Conservation (phyloP, 2,113 vertebrate genomes). For the Phyllostomus discolor region DNA sequence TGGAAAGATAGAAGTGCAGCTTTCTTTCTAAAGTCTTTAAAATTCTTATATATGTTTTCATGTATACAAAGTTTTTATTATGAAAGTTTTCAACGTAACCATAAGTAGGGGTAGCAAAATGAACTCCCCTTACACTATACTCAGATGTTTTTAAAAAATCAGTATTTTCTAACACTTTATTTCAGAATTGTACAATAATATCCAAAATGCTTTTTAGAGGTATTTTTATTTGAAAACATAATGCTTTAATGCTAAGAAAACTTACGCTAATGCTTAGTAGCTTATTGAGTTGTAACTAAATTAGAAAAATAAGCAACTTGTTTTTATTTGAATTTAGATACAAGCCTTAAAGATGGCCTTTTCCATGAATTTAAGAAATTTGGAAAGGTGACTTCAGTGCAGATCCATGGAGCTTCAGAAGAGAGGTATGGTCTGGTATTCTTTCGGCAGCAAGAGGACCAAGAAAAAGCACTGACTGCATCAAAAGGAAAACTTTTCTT, state of each 20-base stretch:
- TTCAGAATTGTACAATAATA: neutral
- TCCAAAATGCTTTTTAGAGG: neutral
- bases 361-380: conserved; percentile 99
- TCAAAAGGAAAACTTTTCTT: conserved; percentile 99
- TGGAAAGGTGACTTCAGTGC: conserved; percentile 98
- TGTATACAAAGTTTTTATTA: neutral
- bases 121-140: neutral
- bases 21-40: neutral
- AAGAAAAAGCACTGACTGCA: conserved; percentile 95
- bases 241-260: conserved; percentile 10
- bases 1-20: neutral
- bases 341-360: conserved; percentile 98
- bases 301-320: conserved; percentile 48
- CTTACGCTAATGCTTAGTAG: neutral
- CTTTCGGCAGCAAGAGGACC: conserved; percentile 98
- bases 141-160: neutral
- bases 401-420: conserved; percentile 96
- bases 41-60: neutral
- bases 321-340: conserved; percentile 84
- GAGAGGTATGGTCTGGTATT: conserved; percentile 97
- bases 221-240: conserved; percentile 6
- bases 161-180: neutral
- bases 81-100: neutral
- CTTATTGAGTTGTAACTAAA: conserved; percentile 8
- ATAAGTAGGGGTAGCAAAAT: neutral